These are phyloP conservation scores for Phainopepla nitens DNA, from an alignment of 2,113 vertebrate genomes.

Conservation along the genomic window DNA sequence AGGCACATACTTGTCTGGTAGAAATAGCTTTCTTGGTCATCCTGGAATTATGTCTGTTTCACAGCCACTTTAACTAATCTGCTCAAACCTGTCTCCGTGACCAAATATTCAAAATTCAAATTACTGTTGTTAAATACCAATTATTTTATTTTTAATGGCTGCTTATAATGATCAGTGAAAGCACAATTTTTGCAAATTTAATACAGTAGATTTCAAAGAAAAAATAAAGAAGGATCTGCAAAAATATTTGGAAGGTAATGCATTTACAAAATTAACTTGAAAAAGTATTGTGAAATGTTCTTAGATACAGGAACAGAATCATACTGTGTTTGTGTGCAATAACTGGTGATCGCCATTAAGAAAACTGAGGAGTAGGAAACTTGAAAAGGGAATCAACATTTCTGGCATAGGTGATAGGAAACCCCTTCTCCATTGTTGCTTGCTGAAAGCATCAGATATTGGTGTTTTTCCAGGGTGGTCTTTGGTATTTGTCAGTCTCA, in stretches of 20 bases:
- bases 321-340: not conserved
- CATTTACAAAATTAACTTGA: not conserved
- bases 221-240: not conserved
- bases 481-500: slow-evolving; percentile 43
- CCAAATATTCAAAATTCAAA: not conserved
- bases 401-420: not conserved
- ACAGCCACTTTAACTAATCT: not conserved
- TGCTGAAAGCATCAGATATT: slow-evolving; percentile 1
- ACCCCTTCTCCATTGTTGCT: not conserved
- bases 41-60: not conserved
- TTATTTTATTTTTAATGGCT: not conserved
- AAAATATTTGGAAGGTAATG: not conserved
- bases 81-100: not conserved
- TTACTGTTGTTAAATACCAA: not conserved
- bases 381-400: not conserved
- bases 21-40: not conserved
- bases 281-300: not conserved
- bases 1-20: not conserved
- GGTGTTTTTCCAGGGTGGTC: slow-evolving; percentile 10
- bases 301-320: not conserved
- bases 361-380: not conserved
- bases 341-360: not conserved
- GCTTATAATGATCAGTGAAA: not conserved
- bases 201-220: not conserved
- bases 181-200: not conserved